Evolutionary conservation across 2,797 vertebrate species (phyloP), one percentile per base, ranked within the genome.

Genomic region (Sardinella longiceps): DNA sequence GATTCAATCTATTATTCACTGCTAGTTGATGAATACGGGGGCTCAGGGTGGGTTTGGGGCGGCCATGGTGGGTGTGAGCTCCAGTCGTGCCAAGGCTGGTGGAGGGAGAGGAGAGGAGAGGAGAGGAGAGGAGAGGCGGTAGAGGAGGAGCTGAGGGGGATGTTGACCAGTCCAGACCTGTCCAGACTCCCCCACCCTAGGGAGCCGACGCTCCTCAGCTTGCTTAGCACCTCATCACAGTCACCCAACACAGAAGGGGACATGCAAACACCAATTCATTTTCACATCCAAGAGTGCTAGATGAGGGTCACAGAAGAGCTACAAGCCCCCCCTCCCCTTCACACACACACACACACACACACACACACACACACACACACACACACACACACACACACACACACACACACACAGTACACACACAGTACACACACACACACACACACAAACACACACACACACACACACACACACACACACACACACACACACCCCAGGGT

Each of bases 401-500:
- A 63, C 60, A n/a, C 56, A 58, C 56, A 58, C 56, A 58, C 56
- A n/a, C 56, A 58, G n/a, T 23, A 58, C n/a, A 60, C 56, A 60
- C n/a, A 63, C 58, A 63, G n/a, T n/a, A n/a, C 56, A 58, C 56
- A 58, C n/a, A 60, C 56, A 60, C n/a, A 63, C 58, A 63, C 58
- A 63, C 58, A 63, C 58, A 63, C 58, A 66, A 25, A 66, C 60
- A 33, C 60, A 66, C 25, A 66, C 60, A 66, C 60, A 74, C 91
- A 92, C 89, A 89, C 92, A 90, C 87, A 87, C 80, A 58, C 4
- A 33, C 85, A 84, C 88, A 87, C 89, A 89, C 85, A 0, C 23
- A 85, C 18, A 30, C 84, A 82, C 28, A 88, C 20, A 5, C 12
- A 37, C 15, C 30, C 20, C 66, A 33, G 66, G 66, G 30, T 28